Conservation (phyloP, 2,888 invertebrate species). For the Apotomis capreana region DNA sequence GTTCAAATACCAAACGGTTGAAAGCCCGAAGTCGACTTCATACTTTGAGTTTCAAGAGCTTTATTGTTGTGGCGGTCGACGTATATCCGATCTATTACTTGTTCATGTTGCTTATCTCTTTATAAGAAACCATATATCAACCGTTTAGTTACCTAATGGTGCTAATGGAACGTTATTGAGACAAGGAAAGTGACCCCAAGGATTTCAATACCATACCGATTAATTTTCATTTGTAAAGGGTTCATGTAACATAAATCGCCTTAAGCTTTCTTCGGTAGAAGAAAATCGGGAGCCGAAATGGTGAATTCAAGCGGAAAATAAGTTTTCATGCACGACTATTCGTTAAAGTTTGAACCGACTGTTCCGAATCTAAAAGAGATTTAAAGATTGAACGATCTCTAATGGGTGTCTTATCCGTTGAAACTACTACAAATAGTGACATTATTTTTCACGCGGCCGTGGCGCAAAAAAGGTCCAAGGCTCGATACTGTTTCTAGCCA, state of each 20-base stretch:
- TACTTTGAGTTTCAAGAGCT: neutral
- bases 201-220: neutral
- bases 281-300: neutral
- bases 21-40: neutral
- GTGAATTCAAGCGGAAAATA: slow-evolving; percentile 1
- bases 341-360: neutral
- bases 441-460: too few species aligned
- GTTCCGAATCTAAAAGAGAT: neutral
- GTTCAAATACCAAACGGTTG: neutral
- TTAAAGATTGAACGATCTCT: too few species aligned
- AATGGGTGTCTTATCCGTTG: neutral
- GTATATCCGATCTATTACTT: neutral
- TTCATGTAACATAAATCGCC: neutral
- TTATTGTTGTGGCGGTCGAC: neutral
- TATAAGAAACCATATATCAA: neutral
- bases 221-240: neutral
- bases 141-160: neutral
- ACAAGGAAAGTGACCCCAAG: neutral
- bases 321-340: neutral
- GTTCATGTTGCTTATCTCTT: neutral
- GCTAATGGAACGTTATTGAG: neutral
- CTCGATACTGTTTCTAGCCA: too few species aligned
- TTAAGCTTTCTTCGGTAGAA: neutral
- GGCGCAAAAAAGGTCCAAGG: too few species aligned
- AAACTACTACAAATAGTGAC: too few species aligned